Evolutionary conservation across 1,140 invertebrate species (phyloP).

Genomic region (Heterodera schachtii): DNA sequence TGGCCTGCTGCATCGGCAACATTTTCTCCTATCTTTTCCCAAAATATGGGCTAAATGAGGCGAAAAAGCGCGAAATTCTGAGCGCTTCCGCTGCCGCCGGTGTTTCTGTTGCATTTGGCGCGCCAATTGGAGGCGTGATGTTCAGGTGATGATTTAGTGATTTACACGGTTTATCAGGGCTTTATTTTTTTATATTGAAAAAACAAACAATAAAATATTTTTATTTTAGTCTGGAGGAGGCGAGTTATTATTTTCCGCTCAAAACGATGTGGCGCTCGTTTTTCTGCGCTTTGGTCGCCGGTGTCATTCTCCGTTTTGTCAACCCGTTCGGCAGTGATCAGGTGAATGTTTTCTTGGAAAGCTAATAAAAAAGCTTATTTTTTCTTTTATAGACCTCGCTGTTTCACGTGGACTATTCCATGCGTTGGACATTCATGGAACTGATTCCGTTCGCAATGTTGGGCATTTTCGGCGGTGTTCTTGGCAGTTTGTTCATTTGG

Average conservation of each 20-base stretch:
- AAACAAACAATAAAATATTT: too few relatives aligned
- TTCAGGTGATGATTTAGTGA: constrained; percentile 71
- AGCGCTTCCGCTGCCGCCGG: constrained; percentile 97
- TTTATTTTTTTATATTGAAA: too few relatives aligned
- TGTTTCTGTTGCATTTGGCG: constrained; percentile 97
- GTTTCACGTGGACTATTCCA: constrained; percentile 95
- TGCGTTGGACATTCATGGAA: constrained; percentile 98
- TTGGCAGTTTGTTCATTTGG: constrained; percentile 94
- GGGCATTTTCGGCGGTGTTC: constrained; percentile 94
- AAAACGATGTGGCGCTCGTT: constrained; percentile 99
- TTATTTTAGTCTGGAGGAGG: constrained; percentile 95
- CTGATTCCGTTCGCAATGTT: constrained; percentile 92
- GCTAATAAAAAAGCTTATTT: not conserved
- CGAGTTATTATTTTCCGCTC: constrained; percentile 97
- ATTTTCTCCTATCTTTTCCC: constrained; percentile 98
- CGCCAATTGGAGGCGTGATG: constrained; percentile 92
- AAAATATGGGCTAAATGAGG: constrained; percentile 97
- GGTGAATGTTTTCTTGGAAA: constrained; percentile 68
- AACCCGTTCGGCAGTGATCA: constrained; percentile 98
- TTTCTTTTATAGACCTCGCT: constrained; percentile 68
- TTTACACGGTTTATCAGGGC: too few relatives aligned
- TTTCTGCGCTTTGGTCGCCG: constrained; percentile 96
- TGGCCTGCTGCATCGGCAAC: constrained; percentile 83
- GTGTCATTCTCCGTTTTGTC: constrained; percentile 92
- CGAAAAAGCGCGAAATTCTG: constrained; percentile 96